phyloP scores from a whole-genome alignment of 2,797 vertebrate species.

The Lepus townsendii region DNA sequence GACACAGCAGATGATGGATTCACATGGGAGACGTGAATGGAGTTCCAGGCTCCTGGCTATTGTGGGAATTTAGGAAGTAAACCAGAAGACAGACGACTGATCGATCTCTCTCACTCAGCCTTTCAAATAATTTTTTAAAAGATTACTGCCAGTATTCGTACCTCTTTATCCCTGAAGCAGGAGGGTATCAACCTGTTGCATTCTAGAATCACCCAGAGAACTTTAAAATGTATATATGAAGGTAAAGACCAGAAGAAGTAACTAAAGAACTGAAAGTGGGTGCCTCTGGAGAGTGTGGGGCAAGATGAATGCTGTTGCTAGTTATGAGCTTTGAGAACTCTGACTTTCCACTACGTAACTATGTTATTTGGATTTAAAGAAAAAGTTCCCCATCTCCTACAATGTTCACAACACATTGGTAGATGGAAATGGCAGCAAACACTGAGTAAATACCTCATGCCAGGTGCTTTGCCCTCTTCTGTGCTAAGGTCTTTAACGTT shows the following conservation, averaged over 20 bases:
- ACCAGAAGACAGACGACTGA: too few species aligned
- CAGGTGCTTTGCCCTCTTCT: background rate
- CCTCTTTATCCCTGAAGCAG: too few species aligned
- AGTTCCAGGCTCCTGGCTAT: too few species aligned
- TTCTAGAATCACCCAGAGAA: too few species aligned
- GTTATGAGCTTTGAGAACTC: conserved; percentile 15
- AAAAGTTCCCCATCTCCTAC: conserved; percentile 27
- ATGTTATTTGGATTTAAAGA: conserved; percentile 14
- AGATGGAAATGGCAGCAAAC: background rate
- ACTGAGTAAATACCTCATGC: conserved; percentile 27
- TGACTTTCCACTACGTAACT: background rate
- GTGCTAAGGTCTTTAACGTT: conserved; percentile 15
- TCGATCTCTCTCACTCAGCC: too few species aligned
- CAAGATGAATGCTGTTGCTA: background rate
- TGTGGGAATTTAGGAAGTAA: too few species aligned
- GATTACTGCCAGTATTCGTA: too few species aligned
- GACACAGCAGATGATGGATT: too few species aligned
- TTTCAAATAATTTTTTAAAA: too few species aligned
- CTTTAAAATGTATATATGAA: background rate
- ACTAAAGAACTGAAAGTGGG: background rate
- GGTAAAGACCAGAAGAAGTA: conserved; percentile 8
- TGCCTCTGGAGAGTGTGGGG: background rate
- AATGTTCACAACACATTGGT: conserved; percentile 6
- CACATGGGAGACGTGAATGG: too few species aligned
- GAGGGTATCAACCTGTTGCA: too few species aligned